Evolutionary conservation across 2,113 vertebrate genomes (phyloP), one percentile per base, ranked within the genome.

Genomic region (Tretioscincus oriximinensis): DNA sequence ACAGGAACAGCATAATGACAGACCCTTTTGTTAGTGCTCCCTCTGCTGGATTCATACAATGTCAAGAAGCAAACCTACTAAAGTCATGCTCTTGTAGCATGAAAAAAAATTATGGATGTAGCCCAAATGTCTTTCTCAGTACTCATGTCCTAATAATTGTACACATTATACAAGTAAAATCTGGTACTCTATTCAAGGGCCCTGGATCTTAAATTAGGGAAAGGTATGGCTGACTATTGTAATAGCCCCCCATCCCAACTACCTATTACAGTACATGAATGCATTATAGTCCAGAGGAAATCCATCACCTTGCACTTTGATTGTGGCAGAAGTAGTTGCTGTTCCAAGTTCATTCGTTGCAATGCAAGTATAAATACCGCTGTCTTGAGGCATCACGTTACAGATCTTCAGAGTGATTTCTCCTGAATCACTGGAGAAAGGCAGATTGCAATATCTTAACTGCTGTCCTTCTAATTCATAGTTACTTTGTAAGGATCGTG

Each of bases 381-480:
- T 99, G 87, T 99, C 98, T 82, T 99, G 98, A 22, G 98, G 98
- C 97, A 99, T 98, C 90, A 99, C 90, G 49, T 99, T 99, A 86
- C 98, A 99, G 91, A 99, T 97, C 93, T 98, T 99, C 91, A 99
- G 85, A 87, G 96, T 91, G 87, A 98, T 97, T 88, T 99, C 98
- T 1, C 98, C 98, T 0, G 98, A 97, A 31, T 99, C 98, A 92
- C 98, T 99, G 86, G 24, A 84, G 58, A 31, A 24, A 83, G 70
- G 73, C 7, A 85, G 66, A 79, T 3, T 7, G 80, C 6, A 2
- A 11, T 0, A 0, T 81, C 78, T 79, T 81, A 81, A 89, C 31
- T 0, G 0, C 5, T 77, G 64, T 31, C 83, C 86, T 31, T 4
- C 58, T 69, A 47, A 20, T 66, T 79, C 76, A 81, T 65, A 16